Percentiles rank a stretch among this genome's conserved stretches.
Evolutionary conservation across 2,113 vertebrate species (phyloP).

Genomic region (Cyphomyrus plagiostoma): DNA sequence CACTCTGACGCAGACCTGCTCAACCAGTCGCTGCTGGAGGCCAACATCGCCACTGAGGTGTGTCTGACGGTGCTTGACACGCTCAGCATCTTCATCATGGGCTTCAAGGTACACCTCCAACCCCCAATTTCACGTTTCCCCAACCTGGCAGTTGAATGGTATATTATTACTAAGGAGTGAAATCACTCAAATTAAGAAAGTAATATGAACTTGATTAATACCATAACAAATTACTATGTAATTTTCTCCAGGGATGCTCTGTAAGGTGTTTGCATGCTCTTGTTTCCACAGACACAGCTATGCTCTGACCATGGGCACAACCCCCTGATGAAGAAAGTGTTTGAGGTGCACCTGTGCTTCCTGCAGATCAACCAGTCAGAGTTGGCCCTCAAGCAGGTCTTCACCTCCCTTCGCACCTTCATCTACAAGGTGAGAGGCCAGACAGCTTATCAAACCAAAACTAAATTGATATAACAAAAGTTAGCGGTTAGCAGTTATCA

Average conservation of each 20-base stretch:
- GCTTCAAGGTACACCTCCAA: slow-evolving; percentile 80
- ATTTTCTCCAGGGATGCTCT: background rate
- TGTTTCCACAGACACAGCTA: slow-evolving; percentile 75
- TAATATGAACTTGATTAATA: background rate
- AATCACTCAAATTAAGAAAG: background rate
- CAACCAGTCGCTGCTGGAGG: slow-evolving; percentile 90
- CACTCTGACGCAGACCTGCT: slow-evolving; percentile 91
- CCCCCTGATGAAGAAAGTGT: slow-evolving; percentile 97
- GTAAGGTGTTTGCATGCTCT: background rate
- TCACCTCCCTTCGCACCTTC: slow-evolving; percentile 83
- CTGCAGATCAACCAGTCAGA: slow-evolving; percentile 96
- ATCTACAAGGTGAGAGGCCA: slow-evolving; percentile 84
- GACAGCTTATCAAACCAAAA: background rate
- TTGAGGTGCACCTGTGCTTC: slow-evolving; percentile 92
- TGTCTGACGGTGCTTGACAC: slow-evolving; percentile 93
- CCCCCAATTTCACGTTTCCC: background rate
- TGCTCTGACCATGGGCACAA: slow-evolving; percentile 89
- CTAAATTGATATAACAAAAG: background rate
- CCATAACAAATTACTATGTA: background rate
- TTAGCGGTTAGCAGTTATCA: background rate
- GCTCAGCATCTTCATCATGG: slow-evolving; percentile 86
- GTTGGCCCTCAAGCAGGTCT: slow-evolving; percentile 86
- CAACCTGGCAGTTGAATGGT: background rate
- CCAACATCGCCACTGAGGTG: slow-evolving; percentile 92
- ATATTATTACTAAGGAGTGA: background rate